Conservation (phyloP, 2,797 vertebrate species). For the Rhinoraja longicauda region DNA sequence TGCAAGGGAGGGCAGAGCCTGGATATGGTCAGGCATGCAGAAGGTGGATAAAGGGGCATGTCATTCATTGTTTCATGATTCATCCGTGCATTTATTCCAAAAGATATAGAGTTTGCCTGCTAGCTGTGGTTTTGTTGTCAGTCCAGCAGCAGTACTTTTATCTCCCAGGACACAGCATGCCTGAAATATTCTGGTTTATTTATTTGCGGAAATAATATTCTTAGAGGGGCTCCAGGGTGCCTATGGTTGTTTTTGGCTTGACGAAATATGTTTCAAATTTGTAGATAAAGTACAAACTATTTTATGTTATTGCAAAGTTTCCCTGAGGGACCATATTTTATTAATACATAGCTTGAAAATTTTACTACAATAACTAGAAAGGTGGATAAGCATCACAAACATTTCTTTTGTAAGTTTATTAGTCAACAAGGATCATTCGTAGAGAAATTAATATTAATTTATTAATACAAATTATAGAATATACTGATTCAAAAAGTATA, state of each 20-base stretch:
- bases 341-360: neutral
- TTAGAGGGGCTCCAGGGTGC: neutral
- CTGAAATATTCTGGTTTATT: neutral
- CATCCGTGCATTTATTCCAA: neutral
- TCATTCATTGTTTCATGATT: too few relatives aligned
- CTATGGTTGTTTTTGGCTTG: neutral
- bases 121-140: neutral
- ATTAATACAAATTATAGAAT: neutral
- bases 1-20: too few relatives aligned
- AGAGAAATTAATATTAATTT: neutral
- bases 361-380: slow-evolving; percentile 2
- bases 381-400: neutral
- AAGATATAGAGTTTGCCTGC: neutral
- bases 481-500: neutral
- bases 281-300: neutral
- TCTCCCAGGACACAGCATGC: neutral
- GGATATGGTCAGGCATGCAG: too few relatives aligned
- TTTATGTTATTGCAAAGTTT: neutral
- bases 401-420: neutral
- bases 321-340: neutral
- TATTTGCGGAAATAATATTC: slow-evolving; percentile 22
- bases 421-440: neutral
- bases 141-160: neutral
- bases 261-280: slow-evolving; percentile 12
- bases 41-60: too few relatives aligned